Base-by-base conservation (phyloP, 2,797 vertebrate species). In the Sebastes trivittatus region DNA sequence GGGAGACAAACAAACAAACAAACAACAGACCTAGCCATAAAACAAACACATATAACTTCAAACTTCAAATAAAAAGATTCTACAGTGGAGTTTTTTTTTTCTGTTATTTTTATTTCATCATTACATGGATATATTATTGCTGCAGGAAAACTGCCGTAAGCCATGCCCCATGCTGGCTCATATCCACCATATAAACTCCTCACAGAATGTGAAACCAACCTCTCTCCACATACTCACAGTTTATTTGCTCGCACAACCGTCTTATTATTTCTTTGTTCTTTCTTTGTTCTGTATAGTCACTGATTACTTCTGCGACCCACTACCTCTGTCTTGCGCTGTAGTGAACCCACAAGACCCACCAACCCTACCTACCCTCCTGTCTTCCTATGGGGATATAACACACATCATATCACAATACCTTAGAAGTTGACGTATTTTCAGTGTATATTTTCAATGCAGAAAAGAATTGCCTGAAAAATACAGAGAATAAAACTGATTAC, bases 311-410 rank as follows among this genome's bases (percentile, higher is more conserved):
- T 63, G 23, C 27, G 65, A 59, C 59, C 70, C 9, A 20, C 55
- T 38, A 64, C 73, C 62, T 77, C 42, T 58, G 42, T 68, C 61
- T 64, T 52, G 18, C 38, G 67, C 73, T 71, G 61, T 71, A 62
- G 63, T 61, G 66, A 80, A 78, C 78, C 71, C 70, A 59, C 13
- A 56, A 60, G 73, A 78, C 78, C 71, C 70, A 59, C 10, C 58
- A 62, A 27, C 32, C 58, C 54, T 18, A 69, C 59, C 49, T 42
- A 34, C 11, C 38, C 74, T 63, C n/a, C 55, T 59, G 67, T 42
- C 34, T 32, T 49, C 49, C 59, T 49, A 4, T 49, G 1, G 14
- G 10, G 3, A 14, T 3, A 79, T 64, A 49, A 75, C n/a, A 74
- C 46, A 49, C 46, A 67, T 62, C 22, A 58, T 3, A 64, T 66